Evolutionary conservation across 2,113 vertebrate genomes (phyloP).

Genomic region (Tauraco erythrolophus): DNA sequence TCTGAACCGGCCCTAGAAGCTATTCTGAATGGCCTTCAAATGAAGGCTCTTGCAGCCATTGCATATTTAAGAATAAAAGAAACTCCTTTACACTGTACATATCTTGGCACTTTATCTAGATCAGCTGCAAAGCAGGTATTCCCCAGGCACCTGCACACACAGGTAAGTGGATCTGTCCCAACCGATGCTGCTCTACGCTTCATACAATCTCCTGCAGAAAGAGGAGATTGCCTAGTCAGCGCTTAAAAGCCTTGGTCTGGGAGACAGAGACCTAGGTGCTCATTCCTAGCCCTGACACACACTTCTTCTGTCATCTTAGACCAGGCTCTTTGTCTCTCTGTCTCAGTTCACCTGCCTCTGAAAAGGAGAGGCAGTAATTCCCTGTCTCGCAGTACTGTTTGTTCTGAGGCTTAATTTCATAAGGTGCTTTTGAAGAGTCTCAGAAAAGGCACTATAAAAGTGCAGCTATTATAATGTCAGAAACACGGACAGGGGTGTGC

Average conservation of each 20-base stretch:
- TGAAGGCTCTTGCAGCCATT: neutral
- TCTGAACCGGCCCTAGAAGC: neutral
- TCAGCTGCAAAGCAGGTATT: neutral
- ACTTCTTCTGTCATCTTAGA: neutral
- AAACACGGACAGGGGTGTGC: neutral
- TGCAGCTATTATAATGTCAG: conserved; percentile 1
- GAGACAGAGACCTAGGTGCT: neutral
- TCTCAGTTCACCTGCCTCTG: neutral
- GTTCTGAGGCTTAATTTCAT: conserved; percentile 31
- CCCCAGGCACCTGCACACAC: neutral
- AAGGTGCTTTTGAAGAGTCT: conserved; percentile 59
- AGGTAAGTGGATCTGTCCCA: neutral
- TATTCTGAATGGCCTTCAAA: neutral
- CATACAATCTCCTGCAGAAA: neutral
- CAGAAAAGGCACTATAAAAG: conserved; percentile 58
- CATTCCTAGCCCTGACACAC: neutral
- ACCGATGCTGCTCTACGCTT: neutral
- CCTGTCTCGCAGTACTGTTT: neutral
- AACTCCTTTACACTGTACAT: neutral
- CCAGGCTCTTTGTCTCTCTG: neutral
- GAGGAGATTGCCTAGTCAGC: neutral
- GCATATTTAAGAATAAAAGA: conserved; percentile 27
- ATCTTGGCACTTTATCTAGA: neutral
- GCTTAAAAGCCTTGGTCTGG: neutral
- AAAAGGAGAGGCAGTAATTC: neutral